Percentiles rank a stretch among this genome's conserved stretches.
phyloP scores from a whole-genome alignment of 2,113 vertebrate species.

The Fregetta grallaria region DNA sequence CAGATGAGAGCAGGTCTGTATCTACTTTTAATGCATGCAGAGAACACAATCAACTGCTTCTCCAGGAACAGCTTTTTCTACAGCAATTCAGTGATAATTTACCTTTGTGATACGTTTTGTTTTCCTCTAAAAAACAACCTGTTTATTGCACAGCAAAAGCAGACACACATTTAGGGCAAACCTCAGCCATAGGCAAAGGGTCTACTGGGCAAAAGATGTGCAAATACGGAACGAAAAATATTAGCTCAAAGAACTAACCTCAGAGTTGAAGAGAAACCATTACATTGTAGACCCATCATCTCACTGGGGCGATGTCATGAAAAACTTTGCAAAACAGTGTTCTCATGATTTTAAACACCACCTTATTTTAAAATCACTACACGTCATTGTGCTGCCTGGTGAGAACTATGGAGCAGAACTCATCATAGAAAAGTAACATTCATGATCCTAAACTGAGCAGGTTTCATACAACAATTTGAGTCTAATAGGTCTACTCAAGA shows the following conservation, averaged over 20 bases:
- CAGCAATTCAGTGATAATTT: not conserved
- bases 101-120: not conserved
- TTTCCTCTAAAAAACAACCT: not conserved
- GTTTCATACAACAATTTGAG: not conserved
- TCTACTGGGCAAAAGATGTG: not conserved
- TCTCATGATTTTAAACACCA: not conserved
- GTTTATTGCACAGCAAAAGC: not conserved
- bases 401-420: not conserved
- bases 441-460: not conserved
- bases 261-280: not conserved
- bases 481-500: not conserved
- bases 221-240: not conserved
- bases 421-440: not conserved
- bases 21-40: not conserved
- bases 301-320: not conserved
- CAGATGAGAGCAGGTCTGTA: rapidly evolving
- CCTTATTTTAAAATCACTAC: not conserved
- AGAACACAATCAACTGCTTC: not conserved
- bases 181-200: not conserved
- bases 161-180: not conserved
- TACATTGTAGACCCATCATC: not conserved
- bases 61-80: not conserved
- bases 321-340: not conserved
- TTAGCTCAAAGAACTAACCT: not conserved
- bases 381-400: not conserved